Evolutionary conservation across 2,113 vertebrate genomes (phyloP), one percentile per base, ranked within the genome.

Genomic region (Clarias batrachus): DNA sequence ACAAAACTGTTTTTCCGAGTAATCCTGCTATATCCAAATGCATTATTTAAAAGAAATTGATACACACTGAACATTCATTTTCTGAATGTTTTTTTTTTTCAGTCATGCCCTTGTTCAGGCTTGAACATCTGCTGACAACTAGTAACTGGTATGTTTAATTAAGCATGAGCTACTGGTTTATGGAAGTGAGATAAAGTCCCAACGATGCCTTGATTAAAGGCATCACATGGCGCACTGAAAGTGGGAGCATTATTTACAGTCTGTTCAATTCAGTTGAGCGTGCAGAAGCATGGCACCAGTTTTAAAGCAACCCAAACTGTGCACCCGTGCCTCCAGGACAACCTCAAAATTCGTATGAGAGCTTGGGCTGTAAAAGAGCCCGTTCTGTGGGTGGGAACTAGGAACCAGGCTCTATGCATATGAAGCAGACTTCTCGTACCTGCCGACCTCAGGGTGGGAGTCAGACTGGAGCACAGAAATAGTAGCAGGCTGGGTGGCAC

Each of bases 401-500:
- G 81, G 70, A 87, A 68, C 48, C 33, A 73, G 86, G 80, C 59
- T 82, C 27, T 17, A 23, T 63, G 59, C 80, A 52, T 73, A 54
- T 65, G 80, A 87, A 70, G 63, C 65, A 74, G 86, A 57, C 79
- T 87, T 76, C 66, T 56, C 70, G 86, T 87, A 89, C 89, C 89
- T 89, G 89, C 81, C n/a, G 80, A 89, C 86, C 89, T 89, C 86
- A 62, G 86, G 84, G 71, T 80, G 30, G 68, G 86, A 89, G 89
- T 87, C 80, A 83, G 86, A 81, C 80, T 87, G 48, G 81, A 73
- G 70, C 59, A 63, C 81, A 83, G 71, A 87, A 87, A 89, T 70
- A 89, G 88, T 57, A 85, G 87, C 88, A 87, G 80, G 81, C 89
- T 87, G 89, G 88, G 89, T 89, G 89, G 89, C 74, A 89, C 57